Percentiles rank a stretch among this genome's conserved stretches.
phyloP scores from a whole-genome alignment of 2,797 vertebrate species.

The Apogon talboti region DNA sequence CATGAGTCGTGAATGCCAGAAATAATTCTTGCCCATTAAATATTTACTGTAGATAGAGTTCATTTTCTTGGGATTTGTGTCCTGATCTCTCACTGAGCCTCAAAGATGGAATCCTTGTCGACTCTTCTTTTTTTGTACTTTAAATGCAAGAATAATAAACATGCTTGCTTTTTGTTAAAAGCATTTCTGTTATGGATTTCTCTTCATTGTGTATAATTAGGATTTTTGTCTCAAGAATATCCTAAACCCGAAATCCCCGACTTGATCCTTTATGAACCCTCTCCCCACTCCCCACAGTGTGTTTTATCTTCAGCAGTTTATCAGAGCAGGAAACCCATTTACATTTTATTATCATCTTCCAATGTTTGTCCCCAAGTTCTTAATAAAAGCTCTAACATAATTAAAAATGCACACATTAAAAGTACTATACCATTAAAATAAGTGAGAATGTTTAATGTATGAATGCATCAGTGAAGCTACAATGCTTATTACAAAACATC shows the following conservation, averaged over 20 bases:
- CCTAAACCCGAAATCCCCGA: constrained; percentile 43
- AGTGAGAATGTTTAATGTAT: neutral
- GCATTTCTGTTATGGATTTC: constrained; percentile 69
- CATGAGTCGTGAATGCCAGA: constrained; percentile 53
- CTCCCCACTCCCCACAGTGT: constrained; percentile 12
- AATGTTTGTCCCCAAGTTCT: constrained; percentile 4
- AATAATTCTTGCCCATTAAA: constrained; percentile 26
- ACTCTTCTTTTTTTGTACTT: constrained; percentile 69
- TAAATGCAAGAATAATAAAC: constrained; percentile 77
- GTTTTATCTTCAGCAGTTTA: neutral
- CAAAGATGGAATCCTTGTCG: constrained; percentile 62
- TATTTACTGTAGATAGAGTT: constrained; percentile 46
- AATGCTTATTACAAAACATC: neutral
- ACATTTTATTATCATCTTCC: neutral
- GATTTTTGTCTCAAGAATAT: constrained; percentile 44
- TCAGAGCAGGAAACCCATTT: constrained; percentile 5
- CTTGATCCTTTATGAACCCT: constrained; percentile 18
- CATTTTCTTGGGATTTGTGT: constrained; percentile 46
- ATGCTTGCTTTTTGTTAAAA: constrained; percentile 70
- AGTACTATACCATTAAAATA: neutral
- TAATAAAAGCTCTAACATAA: constrained; percentile 4
- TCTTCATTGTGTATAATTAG: constrained; percentile 72
- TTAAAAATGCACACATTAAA: neutral
- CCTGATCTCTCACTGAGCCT: constrained; percentile 55
- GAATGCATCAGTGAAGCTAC: neutral